Evolutionary conservation across 2,113 vertebrate species (phyloP).

Genomic region (Sclerurus mexicanus): DNA sequence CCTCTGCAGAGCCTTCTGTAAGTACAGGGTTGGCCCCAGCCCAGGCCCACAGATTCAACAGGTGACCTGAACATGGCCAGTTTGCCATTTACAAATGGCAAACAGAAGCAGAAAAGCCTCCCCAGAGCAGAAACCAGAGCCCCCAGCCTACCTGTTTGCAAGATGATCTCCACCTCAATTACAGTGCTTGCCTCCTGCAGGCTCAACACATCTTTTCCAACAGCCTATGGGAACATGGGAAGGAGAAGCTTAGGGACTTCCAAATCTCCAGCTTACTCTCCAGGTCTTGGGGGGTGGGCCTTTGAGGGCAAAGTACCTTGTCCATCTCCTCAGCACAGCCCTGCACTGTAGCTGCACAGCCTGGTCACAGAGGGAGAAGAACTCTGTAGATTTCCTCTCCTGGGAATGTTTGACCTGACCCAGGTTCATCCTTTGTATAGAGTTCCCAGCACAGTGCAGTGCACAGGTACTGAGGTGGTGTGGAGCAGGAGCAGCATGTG

Average conservation of each 20-base stretch:
- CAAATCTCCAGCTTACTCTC: background rate
- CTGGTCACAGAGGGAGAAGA: background rate
- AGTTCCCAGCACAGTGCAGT: background rate
- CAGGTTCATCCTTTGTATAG: rapidly evolving
- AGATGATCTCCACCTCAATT: slow-evolving; percentile 1
- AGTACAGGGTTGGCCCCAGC: background rate
- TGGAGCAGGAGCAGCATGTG: background rate
- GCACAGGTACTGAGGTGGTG: background rate
- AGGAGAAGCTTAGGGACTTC: background rate
- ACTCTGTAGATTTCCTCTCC: background rate
- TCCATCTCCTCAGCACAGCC: background rate
- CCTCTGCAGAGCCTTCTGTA: background rate
- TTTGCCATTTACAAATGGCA: no score
- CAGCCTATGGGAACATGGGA: slow-evolving; percentile 8
- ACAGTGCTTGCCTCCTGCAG: slow-evolving; percentile 41
- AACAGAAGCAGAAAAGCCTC: background rate
- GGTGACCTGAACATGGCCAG: background rate
- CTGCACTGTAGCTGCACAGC: background rate
- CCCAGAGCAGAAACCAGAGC: background rate
- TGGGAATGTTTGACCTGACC: background rate
- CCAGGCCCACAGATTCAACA: background rate
- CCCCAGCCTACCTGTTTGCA: background rate
- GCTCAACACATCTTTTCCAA: slow-evolving; percentile 7
- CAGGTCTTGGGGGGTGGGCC: no score
- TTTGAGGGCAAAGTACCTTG: background rate